These are phyloP conservation scores for Zophobas morio DNA, from an alignment of 1,140 invertebrate species.

Conservation along the genomic window DNA sequence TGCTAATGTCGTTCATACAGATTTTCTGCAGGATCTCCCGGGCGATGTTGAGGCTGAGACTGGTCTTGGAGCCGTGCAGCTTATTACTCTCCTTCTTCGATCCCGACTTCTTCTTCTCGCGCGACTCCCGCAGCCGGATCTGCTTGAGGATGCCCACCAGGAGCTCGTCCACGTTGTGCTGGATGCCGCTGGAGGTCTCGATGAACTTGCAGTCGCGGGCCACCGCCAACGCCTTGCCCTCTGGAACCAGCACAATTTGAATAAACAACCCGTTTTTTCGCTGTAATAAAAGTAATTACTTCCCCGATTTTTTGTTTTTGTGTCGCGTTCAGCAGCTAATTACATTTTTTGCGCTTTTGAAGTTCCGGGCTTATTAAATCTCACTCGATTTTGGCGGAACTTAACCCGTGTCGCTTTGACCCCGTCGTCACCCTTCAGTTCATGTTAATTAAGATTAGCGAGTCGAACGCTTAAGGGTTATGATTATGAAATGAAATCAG, in stretches of 20 bases:
- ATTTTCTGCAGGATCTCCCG: conserved; percentile 88
- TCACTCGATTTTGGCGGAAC: neutral
- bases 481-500: conserved; percentile 5
- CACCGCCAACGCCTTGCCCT: conserved; percentile 87
- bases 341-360: neutral
- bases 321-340: too few species aligned
- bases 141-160: conserved; percentile 90
- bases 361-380: neutral
- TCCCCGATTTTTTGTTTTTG: too few species aligned
- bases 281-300: too few species aligned
- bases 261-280: neutral
- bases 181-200: conserved; percentile 91
- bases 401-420: neutral
- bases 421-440: neutral
- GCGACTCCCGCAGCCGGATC: conserved; percentile 82
- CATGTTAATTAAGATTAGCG: conserved; percentile 13
- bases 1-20: conserved; percentile 87
- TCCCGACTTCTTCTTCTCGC: conserved; percentile 71
- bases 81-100: conserved; percentile 69
- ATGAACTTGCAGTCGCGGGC: conserved; percentile 94
- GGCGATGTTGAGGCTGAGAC: conserved; percentile 81
- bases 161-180: conserved; percentile 93
- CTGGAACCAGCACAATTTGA: conserved; percentile 70
- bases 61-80: conserved; percentile 77
- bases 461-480: conserved; percentile 5